Conservation (phyloP, 1,140 invertebrate genomes). For the Brachionus paranguensis region DNA sequence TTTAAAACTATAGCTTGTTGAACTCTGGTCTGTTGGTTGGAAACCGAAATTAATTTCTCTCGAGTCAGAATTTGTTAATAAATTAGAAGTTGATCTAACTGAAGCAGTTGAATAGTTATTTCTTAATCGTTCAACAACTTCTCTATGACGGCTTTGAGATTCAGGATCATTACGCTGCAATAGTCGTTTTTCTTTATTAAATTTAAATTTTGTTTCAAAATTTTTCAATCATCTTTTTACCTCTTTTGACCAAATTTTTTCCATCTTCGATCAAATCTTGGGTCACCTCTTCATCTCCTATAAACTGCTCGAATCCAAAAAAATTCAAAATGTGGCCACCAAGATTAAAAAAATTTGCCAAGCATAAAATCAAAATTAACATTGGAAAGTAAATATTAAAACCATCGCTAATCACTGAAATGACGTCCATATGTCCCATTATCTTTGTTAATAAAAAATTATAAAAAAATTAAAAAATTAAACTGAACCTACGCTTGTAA, state of each 20-base stretch:
- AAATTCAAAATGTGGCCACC: conserved; percentile 77
- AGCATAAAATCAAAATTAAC: conserved; percentile 82
- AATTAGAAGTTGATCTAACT: not conserved
- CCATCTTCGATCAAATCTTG: conserved; percentile 88
- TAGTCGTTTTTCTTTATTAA: not conserved
- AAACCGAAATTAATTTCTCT: not conserved
- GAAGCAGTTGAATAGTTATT: conserved; percentile 11
- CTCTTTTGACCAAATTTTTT: conserved; percentile 72
- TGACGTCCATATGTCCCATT: conserved; percentile 99
- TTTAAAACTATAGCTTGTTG: not conserved
- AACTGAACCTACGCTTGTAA: conserved; percentile 68
- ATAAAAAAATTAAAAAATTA: not conserved
- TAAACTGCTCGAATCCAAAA: conserved; percentile 90
- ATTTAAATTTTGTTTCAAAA: not conserved
- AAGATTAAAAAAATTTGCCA: conserved; percentile 90
- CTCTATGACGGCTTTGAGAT: not conserved
- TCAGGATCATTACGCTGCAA: conserved; percentile 18
- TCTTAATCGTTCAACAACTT: not conserved
- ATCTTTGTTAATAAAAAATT: conserved; percentile 61
- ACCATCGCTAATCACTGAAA: conserved; percentile 89
- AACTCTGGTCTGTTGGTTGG: not conserved
- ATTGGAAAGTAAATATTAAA: conserved; percentile 99
- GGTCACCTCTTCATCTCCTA: conserved; percentile 81
- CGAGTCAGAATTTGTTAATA: not conserved
- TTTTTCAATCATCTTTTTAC: conserved; percentile 42